Evolutionary conservation across 2,888 invertebrate genomes (phyloP).

Genomic region (Carpatolechia fugitivella): DNA sequence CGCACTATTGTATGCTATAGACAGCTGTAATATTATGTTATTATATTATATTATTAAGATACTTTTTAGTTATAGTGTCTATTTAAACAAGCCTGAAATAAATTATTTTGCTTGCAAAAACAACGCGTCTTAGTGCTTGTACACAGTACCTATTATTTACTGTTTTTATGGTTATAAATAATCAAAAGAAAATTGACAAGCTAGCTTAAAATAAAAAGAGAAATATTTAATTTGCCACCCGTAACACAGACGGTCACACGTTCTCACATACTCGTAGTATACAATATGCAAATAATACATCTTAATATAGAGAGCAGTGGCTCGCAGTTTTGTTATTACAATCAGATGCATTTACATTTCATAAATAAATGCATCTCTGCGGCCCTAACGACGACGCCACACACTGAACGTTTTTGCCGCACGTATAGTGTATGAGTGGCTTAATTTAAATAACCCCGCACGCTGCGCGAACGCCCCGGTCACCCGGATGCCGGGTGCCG

Average conservation of each 20-base stretch:
- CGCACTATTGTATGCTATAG: too few relatives aligned
- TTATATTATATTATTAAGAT: too few relatives aligned
- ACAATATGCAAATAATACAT: conserved; percentile 77
- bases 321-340: conserved; percentile 78
- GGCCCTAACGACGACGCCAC: conserved; percentile 68
- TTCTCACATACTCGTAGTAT: conserved; percentile 46
- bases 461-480: conserved; percentile 31
- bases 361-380: conserved; percentile 76
- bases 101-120: too few relatives aligned
- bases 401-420: conserved; percentile 53
- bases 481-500: too few relatives aligned
- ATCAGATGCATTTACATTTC: conserved; percentile 79
- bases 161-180: neutral
- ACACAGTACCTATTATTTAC: too few relatives aligned
- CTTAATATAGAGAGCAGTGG: conserved; percentile 77
- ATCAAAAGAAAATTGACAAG: neutral
- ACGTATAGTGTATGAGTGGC: conserved; percentile 53
- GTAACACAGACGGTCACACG: conserved; percentile 55
- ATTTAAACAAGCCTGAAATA: too few relatives aligned
- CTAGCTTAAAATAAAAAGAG: neutral
- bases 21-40: too few relatives aligned
- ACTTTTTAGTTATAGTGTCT: too few relatives aligned
- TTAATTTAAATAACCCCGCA: conserved; percentile 64
- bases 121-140: neutral
- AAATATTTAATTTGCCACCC: conserved; percentile 29